These are phyloP conservation scores for Rhynchotus rufescens DNA, from an alignment of 2,797 vertebrate genomes.

Conservation along the genomic window DNA sequence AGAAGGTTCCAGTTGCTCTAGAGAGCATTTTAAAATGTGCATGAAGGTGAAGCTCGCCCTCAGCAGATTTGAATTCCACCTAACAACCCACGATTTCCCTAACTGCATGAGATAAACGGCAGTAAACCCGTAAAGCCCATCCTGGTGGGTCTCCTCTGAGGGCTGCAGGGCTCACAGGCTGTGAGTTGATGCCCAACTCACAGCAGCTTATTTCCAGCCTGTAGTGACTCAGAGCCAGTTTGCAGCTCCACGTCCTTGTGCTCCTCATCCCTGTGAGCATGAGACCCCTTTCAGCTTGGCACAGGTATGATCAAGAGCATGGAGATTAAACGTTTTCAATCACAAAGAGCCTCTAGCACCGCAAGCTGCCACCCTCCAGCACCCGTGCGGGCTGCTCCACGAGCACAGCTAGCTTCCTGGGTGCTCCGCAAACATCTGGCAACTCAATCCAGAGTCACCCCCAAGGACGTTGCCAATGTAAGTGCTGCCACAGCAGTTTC, in stretches of 20 bases:
- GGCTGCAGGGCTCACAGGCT: neutral
- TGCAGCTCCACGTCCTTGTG: neutral
- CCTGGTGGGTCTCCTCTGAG: accelerated
- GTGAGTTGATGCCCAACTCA: neutral
- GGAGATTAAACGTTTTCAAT: neutral
- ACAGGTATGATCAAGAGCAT: neutral
- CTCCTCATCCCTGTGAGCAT: too few relatives aligned
- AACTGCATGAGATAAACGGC: accelerated
- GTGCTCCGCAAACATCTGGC: too few relatives aligned
- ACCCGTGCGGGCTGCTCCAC: neutral
- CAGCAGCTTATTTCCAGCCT: neutral
- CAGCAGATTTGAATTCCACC: neutral
- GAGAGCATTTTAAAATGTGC: neutral
- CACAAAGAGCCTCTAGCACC: neutral
- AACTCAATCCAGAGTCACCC: too few relatives aligned
- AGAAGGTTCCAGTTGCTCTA: neutral
- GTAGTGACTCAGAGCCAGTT: too few relatives aligned
- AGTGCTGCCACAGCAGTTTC: neutral
- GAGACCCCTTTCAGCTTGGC: neutral
- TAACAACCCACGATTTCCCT: neutral
- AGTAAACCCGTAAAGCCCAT: accelerated
- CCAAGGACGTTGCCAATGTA: too few relatives aligned
- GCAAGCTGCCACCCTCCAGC: too few relatives aligned
- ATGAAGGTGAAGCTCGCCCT: neutral
- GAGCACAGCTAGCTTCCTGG: neutral